Percentiles rank a stretch among this genome's conserved stretches.
Evolutionary conservation across 2,113 vertebrate genomes (phyloP).

Genomic region (Tragelaphus imberbis): DNA sequence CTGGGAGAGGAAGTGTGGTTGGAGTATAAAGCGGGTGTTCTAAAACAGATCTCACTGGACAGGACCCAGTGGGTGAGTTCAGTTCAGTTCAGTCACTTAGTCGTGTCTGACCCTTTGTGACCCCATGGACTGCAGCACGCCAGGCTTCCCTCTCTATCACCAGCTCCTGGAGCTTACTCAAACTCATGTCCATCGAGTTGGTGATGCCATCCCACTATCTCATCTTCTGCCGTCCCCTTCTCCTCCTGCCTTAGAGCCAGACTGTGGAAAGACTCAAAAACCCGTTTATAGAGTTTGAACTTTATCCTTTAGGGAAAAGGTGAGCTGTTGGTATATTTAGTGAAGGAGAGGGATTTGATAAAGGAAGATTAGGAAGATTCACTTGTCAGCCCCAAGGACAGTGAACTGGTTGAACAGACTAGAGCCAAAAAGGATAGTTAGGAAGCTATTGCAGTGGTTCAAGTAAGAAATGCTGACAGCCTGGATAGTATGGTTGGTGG

Average conservation of each 20-base stretch:
- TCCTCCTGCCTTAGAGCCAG: background rate
- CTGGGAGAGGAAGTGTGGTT: background rate
- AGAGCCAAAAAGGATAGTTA: background rate
- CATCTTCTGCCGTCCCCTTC: background rate
- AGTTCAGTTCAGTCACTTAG: background rate
- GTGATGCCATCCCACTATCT: background rate
- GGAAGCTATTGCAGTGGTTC: background rate
- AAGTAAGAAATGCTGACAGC: background rate
- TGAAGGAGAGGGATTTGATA: background rate
- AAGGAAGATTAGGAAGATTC: background rate
- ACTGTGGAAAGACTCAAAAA: background rate
- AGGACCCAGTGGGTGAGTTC: background rate
- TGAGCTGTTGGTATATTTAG: background rate
- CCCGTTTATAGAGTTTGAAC: background rate
- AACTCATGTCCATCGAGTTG: background rate
- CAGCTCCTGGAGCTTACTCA: background rate
- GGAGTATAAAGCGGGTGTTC: background rate
- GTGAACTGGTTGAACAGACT: background rate
- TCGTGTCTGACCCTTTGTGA: background rate
- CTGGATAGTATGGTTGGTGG: background rate
- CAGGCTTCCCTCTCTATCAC: background rate
- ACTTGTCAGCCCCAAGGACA: background rate
- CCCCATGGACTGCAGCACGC: background rate
- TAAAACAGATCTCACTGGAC: background rate
- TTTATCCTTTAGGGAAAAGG: background rate